Evolutionary conservation across 2,113 vertebrate genomes (phyloP).

Genomic region (Vimba vimba): DNA sequence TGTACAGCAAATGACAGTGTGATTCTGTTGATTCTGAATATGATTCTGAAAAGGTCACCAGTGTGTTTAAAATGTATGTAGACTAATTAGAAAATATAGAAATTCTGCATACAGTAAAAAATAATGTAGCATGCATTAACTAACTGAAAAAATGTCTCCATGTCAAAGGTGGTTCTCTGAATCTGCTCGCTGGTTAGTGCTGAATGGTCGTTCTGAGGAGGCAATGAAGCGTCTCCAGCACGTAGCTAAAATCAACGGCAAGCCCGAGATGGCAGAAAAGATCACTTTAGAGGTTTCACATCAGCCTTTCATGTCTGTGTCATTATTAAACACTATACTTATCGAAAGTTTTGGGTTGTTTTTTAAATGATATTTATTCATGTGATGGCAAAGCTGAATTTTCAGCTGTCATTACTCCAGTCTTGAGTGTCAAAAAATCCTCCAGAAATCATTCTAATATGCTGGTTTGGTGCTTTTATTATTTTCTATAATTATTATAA

Average conservation of each 20-base stretch:
- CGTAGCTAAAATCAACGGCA: slow-evolving; percentile 80
- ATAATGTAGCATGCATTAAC: not conserved
- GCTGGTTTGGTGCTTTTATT: too few species aligned
- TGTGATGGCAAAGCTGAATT: too few species aligned
- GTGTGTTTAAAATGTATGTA: not conserved
- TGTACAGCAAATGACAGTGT: not conserved
- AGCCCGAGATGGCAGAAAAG: slow-evolving; percentile 68
- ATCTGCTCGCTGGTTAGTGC: slow-evolving; percentile 82
- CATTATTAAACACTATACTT: not conserved
- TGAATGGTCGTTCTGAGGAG: slow-evolving; percentile 63
- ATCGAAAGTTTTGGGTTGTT: too few species aligned
- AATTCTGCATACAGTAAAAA: not conserved
- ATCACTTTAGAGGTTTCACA: slow-evolving; percentile 77
- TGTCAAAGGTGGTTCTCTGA: slow-evolving; percentile 79
- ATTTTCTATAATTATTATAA: too few species aligned
- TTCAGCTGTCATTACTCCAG: too few species aligned
- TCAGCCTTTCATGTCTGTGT: not conserved
- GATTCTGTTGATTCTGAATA: not conserved
- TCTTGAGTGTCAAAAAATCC: too few species aligned
- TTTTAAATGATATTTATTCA: too few species aligned
- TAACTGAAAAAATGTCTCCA: not conserved
- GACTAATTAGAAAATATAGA: not conserved
- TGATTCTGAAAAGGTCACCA: not conserved
- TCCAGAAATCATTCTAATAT: too few species aligned
- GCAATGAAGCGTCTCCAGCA: slow-evolving; percentile 76